A percentile compares a stretch with the other conserved stretches of the same genome.
phyloP scores from a whole-genome alignment of 2,888 invertebrate species.

The Spilosoma lubricipeda region DNA sequence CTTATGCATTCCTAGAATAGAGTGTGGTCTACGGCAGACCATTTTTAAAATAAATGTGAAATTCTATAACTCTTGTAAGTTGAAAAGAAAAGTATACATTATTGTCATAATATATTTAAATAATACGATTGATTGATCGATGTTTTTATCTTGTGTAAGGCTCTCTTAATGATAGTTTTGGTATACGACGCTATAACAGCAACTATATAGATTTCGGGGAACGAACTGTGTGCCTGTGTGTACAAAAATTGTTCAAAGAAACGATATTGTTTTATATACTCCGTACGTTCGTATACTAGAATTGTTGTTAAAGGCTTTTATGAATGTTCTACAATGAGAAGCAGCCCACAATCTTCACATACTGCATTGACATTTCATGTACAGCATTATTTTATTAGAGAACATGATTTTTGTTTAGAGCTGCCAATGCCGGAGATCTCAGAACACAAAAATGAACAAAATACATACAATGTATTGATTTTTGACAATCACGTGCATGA shows the following conservation, averaged over 20 bases:
- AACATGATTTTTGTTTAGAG: background rate
- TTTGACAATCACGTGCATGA: background rate
- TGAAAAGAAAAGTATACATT: background rate
- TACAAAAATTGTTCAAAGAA: background rate
- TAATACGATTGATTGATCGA: background rate
- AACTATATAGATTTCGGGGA: background rate
- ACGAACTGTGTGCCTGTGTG: background rate
- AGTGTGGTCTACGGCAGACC: background rate
- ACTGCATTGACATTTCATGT: background rate
- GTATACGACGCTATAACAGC: background rate
- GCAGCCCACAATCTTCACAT: background rate
- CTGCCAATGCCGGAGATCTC: background rate
- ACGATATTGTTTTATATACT: background rate
- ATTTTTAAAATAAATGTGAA: background rate
- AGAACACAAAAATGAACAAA: background rate
- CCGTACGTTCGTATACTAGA: background rate
- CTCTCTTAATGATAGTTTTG: background rate
- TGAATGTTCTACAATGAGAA: background rate
- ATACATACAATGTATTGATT: background rate
- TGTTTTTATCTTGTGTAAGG: background rate
- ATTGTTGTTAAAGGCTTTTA: background rate
- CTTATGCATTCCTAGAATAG: constrained; percentile 8
- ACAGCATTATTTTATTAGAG: background rate
- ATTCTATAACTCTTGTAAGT: background rate
- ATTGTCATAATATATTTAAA: background rate